phyloP scores from a whole-genome alignment of 2,888 invertebrate species.

The Pammene fasciana region DNA sequence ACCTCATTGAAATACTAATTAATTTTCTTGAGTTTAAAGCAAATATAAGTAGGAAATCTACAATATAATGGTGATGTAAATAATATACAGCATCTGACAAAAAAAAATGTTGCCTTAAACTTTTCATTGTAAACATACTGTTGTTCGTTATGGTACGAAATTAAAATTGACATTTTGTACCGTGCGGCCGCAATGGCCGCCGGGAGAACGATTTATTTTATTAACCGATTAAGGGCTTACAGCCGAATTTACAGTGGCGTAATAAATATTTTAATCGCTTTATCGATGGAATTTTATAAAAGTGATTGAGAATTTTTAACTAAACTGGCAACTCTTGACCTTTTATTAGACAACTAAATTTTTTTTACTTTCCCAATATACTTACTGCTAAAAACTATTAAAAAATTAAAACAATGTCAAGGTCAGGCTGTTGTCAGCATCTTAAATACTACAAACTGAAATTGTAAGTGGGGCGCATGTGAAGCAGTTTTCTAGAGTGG shows the following conservation, averaged over 20 bases:
- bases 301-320: neutral
- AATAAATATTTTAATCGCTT: conserved; percentile 56
- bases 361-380: too few relatives aligned
- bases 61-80: too few relatives aligned
- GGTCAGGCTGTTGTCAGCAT: too few relatives aligned
- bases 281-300: conserved; percentile 44
- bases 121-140: conserved; percentile 55
- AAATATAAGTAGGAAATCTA: too few relatives aligned
- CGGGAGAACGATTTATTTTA: conserved; percentile 65
- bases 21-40: too few relatives aligned
- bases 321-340: neutral
- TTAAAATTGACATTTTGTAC: conserved; percentile 67
- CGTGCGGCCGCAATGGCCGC: conserved; percentile 48
- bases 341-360: neutral
- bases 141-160: conserved; percentile 57
- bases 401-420: too few relatives aligned
- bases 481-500: too few relatives aligned
- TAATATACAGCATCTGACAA: too few relatives aligned
- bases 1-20: too few relatives aligned
- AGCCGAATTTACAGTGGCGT: conserved; percentile 56
- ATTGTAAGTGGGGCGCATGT: too few relatives aligned
- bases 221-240: conserved; percentile 67
- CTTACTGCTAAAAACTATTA: too few relatives aligned
- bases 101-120: neutral
- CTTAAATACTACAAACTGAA: too few relatives aligned